These are phyloP conservation scores for Drosophila leontia DNA, from an alignment of 1,140 invertebrate genomes.

Conservation along the genomic window DNA sequence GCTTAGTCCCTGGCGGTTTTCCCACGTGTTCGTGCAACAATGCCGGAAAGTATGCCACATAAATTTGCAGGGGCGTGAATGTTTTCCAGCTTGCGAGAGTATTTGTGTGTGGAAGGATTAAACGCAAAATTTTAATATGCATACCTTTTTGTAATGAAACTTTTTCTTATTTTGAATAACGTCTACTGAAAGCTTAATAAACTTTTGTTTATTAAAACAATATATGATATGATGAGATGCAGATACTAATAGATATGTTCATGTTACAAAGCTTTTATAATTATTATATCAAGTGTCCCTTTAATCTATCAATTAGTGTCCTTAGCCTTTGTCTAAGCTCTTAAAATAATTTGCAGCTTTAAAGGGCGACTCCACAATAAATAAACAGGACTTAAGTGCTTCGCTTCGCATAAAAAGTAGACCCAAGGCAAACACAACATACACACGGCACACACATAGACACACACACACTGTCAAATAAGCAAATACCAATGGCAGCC, in stretches of 20 bases:
- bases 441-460: constrained; percentile 4
- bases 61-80: constrained; percentile 17
- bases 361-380: constrained; percentile 28
- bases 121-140: constrained; percentile 23
- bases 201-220: neutral
- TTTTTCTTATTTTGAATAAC: neutral
- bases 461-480: constrained; percentile 18
- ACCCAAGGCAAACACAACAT: constrained; percentile 50
- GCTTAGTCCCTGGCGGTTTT: constrained; percentile 61
- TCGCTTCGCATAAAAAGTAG: constrained; percentile 32
- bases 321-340: neutral
- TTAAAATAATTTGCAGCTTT: constrained; percentile 23
- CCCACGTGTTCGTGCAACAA: constrained; percentile 31
- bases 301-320: constrained; percentile 25
- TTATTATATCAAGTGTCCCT: neutral
- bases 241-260: too few species aligned
- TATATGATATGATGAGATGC: too few species aligned
- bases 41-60: constrained; percentile 36
- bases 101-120: constrained; percentile 7
- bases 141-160: constrained; percentile 20
- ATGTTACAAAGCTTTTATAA: neutral
- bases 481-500: constrained; percentile 46
- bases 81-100: neutral
- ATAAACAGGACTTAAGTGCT: constrained; percentile 46
- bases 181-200: neutral